phyloP scores from a whole-genome alignment of 1,140 invertebrate species.

The Drosophila seguyi region DNA sequence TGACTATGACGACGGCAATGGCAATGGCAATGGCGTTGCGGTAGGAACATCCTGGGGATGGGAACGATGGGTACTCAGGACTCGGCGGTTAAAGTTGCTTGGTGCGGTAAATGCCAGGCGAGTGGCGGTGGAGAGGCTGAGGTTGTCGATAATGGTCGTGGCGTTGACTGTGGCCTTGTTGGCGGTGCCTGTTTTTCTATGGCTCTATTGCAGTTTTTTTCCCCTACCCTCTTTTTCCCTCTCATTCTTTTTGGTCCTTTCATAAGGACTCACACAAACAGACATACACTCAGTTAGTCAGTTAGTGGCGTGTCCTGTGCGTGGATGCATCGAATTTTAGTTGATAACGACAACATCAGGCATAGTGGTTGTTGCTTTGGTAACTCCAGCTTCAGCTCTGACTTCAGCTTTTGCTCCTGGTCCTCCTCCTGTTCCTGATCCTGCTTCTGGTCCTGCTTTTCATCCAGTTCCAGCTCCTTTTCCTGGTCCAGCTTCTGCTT shows the following conservation, averaged over 20 bases:
- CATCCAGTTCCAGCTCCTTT: neutral
- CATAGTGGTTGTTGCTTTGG: slow-evolving; percentile 12
- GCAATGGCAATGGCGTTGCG: slow-evolving; percentile 8
- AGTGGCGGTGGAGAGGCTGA: slow-evolving; percentile 44
- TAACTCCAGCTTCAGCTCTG: neutral
- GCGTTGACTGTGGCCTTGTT: slow-evolving; percentile 39
- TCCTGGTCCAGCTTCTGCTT: slow-evolving; percentile 12
- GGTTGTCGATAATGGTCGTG: slow-evolving; percentile 65
- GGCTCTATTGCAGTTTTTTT: slow-evolving; percentile 29
- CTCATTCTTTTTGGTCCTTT: neutral
- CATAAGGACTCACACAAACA: neutral
- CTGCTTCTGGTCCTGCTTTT: neutral
- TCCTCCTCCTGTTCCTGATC: neutral
- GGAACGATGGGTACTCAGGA: slow-evolving; percentile 2
- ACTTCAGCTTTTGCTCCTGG: slow-evolving; percentile 2
- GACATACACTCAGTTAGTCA: neutral
- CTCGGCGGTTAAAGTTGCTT: slow-evolving; percentile 26
- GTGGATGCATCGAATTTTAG: slow-evolving; percentile 77
- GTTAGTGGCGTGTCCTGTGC: slow-evolving; percentile 43
- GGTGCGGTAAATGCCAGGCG: slow-evolving; percentile 36
- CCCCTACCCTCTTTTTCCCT: neutral
- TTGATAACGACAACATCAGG: slow-evolving; percentile 71
- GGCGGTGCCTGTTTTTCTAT: slow-evolving; percentile 33
- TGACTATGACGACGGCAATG: neutral
- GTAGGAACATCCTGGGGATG: slow-evolving; percentile 7